Conservation (phyloP, 2,888 invertebrate species). For the Drosophila lacicola region DNA sequence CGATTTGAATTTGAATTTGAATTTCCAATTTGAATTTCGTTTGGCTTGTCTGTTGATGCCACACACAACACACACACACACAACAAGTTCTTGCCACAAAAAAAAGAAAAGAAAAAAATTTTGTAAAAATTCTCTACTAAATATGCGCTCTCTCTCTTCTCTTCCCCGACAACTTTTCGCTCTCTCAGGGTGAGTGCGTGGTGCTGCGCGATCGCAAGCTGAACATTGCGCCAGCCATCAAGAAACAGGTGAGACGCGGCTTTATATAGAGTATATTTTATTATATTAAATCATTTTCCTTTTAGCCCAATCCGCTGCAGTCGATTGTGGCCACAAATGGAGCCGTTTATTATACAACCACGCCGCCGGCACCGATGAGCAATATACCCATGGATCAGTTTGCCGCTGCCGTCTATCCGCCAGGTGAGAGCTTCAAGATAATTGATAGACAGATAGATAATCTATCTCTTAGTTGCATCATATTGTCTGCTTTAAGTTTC, state of each 20-base stretch:
- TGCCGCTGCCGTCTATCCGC: slow-evolving; percentile 85
- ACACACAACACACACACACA: slow-evolving; percentile 17
- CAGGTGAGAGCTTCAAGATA: slow-evolving; percentile 73
- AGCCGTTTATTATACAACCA: slow-evolving; percentile 85
- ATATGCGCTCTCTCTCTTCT: slow-evolving; percentile 35
- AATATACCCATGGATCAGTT: slow-evolving; percentile 86
- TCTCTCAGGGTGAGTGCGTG: slow-evolving; percentile 89
- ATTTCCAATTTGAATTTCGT: slow-evolving; percentile 71
- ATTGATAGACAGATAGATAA: no score
- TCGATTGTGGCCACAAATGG: slow-evolving; percentile 85
- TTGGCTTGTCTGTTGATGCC: slow-evolving; percentile 80
- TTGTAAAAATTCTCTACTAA: slow-evolving; percentile 13
- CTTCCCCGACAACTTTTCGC: slow-evolving; percentile 14
- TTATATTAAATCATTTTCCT: no score
- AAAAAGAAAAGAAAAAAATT: neutral
- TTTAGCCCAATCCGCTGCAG: slow-evolving; percentile 71
- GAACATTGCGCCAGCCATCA: slow-evolving; percentile 94
- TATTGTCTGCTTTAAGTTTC: slow-evolving; percentile 1
- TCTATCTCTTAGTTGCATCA: no score
- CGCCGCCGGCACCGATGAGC: slow-evolving; percentile 85
- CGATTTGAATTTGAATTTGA: slow-evolving; percentile 72
- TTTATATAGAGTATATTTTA: neutral
- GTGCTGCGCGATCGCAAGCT: slow-evolving; percentile 92
- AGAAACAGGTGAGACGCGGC: slow-evolving; percentile 88
- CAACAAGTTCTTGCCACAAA: slow-evolving; percentile 35